Evolutionary conservation across 2,888 invertebrate genomes (phyloP).

Genomic region (Meiosimyza decipiens): DNA sequence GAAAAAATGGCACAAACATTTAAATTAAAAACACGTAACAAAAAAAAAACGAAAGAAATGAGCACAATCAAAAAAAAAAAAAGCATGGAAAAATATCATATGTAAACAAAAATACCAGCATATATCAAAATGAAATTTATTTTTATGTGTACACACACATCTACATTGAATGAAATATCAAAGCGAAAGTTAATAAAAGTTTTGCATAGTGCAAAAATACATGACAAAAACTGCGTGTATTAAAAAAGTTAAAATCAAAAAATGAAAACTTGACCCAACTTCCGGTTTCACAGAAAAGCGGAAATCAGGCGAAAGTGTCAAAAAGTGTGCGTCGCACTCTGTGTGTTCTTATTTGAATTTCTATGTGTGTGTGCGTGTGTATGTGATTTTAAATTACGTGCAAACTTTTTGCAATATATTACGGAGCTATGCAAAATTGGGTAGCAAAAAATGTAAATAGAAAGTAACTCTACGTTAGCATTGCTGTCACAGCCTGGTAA

Average conservation of each 20-base stretch:
- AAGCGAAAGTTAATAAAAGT: constrained; percentile 7
- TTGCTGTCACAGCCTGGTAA: too few relatives aligned
- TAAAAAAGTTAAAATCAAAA: background rate
- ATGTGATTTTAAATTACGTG: constrained; percentile 8
- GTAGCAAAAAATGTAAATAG: background rate
- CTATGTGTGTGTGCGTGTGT: constrained; percentile 3
- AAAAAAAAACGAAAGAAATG: too few relatives aligned
- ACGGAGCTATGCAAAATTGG: background rate
- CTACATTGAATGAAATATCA: background rate
- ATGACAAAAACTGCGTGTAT: too few relatives aligned
- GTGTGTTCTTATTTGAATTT: background rate
- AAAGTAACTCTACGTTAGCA: background rate
- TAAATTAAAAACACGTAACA: too few relatives aligned
- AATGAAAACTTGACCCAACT: constrained; percentile 26
- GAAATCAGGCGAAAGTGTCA: constrained; percentile 21
- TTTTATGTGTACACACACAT: too few relatives aligned
- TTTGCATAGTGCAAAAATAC: constrained; percentile 12
- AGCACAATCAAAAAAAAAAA: too few relatives aligned
- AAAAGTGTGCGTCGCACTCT: background rate
- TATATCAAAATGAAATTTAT: too few relatives aligned
- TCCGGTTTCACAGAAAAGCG: background rate
- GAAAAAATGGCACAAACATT: too few relatives aligned
- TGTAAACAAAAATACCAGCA: too few relatives aligned
- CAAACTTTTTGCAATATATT: constrained; percentile 29
- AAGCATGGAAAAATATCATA: too few relatives aligned